A percentile compares a stretch with the other conserved stretches of the same genome.
Conservation (phyloP, 1,140 invertebrate species). For the Pachypsylla venusta region DNA sequence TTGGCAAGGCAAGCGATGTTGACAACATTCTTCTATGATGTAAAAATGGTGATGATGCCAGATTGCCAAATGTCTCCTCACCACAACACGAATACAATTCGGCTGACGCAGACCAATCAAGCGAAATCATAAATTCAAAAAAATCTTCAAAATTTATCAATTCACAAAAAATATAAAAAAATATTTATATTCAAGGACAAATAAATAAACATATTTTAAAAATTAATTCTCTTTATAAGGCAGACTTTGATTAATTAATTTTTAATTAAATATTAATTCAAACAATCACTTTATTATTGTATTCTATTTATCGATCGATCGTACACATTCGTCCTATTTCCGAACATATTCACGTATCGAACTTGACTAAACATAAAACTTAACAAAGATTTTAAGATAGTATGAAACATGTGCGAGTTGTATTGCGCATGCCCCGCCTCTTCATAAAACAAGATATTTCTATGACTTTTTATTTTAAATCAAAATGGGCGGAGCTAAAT, state of each 20-base stretch:
- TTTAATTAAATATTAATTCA: no score
- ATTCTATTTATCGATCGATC: no score
- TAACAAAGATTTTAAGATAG: not conserved
- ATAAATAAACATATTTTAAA: no score
- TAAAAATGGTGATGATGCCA: not conserved
- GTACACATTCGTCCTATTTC: no score
- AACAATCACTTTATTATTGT: no score
- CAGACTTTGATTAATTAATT: no score
- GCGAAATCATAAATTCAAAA: not conserved
- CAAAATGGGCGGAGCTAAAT: not conserved
- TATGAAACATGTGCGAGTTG: not conserved
- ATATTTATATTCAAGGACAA: no score
- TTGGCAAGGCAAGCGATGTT: not conserved
- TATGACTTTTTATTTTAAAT: not conserved
- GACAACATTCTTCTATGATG: not conserved
- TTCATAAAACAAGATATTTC: no score
- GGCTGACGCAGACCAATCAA: not conserved
- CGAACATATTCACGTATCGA: not conserved
- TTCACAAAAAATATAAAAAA: no score
- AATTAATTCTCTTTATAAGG: no score
- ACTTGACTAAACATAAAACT: not conserved
- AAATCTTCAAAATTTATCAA: no score
- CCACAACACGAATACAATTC: not conserved
- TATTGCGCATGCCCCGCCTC: not conserved
- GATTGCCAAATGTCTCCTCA: not conserved